Evolutionary conservation across 2,888 invertebrate species (phyloP).

Genomic region (Athalia rosae): DNA sequence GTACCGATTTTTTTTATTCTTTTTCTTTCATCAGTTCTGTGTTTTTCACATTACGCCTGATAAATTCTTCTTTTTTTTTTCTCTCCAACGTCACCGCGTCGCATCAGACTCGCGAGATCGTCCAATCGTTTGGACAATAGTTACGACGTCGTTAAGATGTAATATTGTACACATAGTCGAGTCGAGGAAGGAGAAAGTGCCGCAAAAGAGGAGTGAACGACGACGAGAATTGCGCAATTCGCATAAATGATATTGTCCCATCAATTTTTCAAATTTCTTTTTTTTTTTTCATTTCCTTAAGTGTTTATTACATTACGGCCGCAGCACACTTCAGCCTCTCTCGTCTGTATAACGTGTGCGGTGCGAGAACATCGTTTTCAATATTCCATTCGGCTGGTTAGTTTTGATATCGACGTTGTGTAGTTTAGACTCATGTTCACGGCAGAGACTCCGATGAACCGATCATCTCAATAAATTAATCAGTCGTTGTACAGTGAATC

Average conservation of each 20-base stretch:
- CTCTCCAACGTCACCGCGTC: conserved; percentile 10
- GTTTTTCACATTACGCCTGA: neutral
- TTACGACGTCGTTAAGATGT: conserved; percentile 48
- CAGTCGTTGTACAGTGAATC: too few species aligned
- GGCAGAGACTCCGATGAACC: neutral
- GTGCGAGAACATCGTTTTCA: neutral
- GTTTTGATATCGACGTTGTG: conserved; percentile 18
- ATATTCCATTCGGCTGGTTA: neutral
- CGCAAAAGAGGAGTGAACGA: conserved; percentile 54
- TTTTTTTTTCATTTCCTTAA: neutral
- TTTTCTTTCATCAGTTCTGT: neutral
- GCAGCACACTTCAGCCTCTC: neutral
- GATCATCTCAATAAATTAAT: neutral
- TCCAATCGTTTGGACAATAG: conserved; percentile 56
- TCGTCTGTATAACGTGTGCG: neutral
- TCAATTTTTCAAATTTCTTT: neutral
- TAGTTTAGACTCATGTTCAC: neutral
- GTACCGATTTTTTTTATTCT: too few species aligned
- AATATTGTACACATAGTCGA: too few species aligned
- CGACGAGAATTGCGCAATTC: conserved; percentile 67
- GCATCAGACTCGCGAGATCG: neutral
- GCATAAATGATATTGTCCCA: conserved; percentile 70
- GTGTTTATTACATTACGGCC: conserved; percentile 2
- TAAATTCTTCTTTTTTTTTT: neutral
- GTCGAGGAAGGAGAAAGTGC: conserved; percentile 68